Percentiles rank a stretch among this genome's conserved stretches.
Conservation (phyloP, 2,888 invertebrate genomes). For the Rhynchonema sp. region DNA sequence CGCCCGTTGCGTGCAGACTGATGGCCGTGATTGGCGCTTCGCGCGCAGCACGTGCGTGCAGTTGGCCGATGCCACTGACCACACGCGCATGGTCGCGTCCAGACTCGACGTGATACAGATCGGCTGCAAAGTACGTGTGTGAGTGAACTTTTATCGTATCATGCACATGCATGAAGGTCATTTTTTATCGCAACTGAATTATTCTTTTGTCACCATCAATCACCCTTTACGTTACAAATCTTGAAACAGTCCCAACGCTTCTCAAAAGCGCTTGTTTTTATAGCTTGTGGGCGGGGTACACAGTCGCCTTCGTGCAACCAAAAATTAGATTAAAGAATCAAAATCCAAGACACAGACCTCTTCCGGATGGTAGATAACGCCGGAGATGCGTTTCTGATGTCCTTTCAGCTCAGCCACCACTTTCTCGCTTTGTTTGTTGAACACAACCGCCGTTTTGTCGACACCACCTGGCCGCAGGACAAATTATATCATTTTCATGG, state of each 20-base stretch:
- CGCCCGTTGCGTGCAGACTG: slow-evolving; percentile 91
- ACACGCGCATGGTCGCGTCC: slow-evolving; percentile 80
- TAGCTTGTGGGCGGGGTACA: too few species aligned
- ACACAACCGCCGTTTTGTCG: slow-evolving; percentile 91
- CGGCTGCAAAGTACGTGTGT: slow-evolving; percentile 39
- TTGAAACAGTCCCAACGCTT: too few species aligned
- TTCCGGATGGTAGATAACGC: slow-evolving; percentile 89
- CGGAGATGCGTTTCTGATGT: slow-evolving; percentile 64
- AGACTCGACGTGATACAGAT: slow-evolving; percentile 81
- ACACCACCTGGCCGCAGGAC: slow-evolving; percentile 79
- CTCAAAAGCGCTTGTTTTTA: too few species aligned
- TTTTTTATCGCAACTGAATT: too few species aligned
- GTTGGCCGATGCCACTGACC: slow-evolving; percentile 38
- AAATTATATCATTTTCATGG: too few species aligned
- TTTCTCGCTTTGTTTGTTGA: slow-evolving; percentile 93
- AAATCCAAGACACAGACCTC: slow-evolving; percentile 33
- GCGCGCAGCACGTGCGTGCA: slow-evolving; percentile 57
- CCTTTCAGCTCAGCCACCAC: slow-evolving; percentile 77
- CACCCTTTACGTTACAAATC: too few species aligned
- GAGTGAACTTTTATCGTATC: too few species aligned
- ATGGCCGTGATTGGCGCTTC: slow-evolving; percentile 79
- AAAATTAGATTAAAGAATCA: not conserved
- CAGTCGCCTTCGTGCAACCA: too few species aligned
- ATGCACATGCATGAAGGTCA: too few species aligned
- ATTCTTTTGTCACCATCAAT: too few species aligned